Conservation (phyloP, 2,888 invertebrate genomes). For the Axea sp. region DNA sequence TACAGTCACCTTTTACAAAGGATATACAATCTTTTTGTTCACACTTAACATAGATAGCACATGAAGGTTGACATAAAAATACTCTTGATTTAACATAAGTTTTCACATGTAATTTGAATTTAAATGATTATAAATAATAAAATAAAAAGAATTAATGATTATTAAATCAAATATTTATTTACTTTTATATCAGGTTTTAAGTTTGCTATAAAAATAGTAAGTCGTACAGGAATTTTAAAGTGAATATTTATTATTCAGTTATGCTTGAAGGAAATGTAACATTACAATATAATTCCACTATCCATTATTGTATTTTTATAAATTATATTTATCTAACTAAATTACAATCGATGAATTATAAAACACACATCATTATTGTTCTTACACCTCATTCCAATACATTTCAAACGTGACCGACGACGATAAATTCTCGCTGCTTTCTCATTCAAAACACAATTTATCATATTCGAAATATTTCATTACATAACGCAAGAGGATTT, state of each 20-base stretch:
- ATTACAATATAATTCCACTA: conserved; percentile 52
- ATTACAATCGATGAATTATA: conserved; percentile 54
- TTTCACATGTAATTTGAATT: conserved; percentile 3
- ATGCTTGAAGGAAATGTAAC: conserved; percentile 46
- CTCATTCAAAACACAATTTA: conserved; percentile 24
- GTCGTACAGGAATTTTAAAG: conserved; percentile 46
- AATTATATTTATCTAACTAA: conserved; percentile 52
- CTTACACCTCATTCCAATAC: conserved; percentile 38
- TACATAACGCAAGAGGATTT: conserved; percentile 13
- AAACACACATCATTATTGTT: conserved; percentile 45
- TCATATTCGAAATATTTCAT: conserved; percentile 12
- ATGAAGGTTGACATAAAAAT: too few relatives aligned
- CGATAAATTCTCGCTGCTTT: conserved; percentile 15
- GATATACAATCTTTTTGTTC: conserved; percentile 15
- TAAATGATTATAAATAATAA: conserved; percentile 13
- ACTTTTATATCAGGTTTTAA: conserved; percentile 27
- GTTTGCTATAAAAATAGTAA: conserved; percentile 34
- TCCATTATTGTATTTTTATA: conserved; percentile 38
- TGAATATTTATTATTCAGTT: conserved; percentile 52
- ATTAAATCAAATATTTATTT: conserved; percentile 21
- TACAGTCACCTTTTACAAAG: conserved; percentile 1
- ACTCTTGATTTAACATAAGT: conserved; percentile 26
- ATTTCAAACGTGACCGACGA: conserved; percentile 33
- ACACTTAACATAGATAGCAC: too few relatives aligned
- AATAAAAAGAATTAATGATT: too few relatives aligned